Evolutionary conservation across 37 sponge, comb jelly and placozoan genomes (phyloP).

Genomic region (Spongilla lacustris): DNA sequence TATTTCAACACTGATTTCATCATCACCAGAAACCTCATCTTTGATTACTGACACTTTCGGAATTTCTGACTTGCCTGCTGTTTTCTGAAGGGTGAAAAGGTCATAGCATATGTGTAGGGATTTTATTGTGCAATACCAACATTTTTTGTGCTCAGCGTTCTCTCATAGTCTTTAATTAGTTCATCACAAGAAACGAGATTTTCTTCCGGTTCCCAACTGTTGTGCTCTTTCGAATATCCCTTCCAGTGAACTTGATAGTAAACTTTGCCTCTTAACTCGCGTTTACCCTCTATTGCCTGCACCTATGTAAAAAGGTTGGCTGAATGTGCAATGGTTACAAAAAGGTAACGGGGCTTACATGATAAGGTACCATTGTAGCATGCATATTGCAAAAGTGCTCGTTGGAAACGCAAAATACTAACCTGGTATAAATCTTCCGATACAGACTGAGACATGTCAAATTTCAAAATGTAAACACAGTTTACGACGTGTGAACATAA

Average conservation of each 20-base stretch:
- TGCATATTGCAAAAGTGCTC: not conserved
- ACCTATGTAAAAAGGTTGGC: constrained; percentile 20
- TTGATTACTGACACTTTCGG: not conserved
- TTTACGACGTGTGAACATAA: not conserved
- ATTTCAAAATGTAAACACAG: not conserved
- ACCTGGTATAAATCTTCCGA: not conserved
- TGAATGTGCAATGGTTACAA: not conserved
- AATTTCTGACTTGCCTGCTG: not conserved
- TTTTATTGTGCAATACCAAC: not conserved
- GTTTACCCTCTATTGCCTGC: constrained; percentile 34
- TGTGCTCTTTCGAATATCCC: constrained; percentile 31
- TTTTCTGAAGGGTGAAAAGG: not conserved
- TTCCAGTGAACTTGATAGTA: constrained; percentile 66
- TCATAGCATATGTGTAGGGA: not conserved
- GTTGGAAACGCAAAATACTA: not conserved
- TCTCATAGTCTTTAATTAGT: constrained; percentile 38
- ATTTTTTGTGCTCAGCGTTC: not conserved
- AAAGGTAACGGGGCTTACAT: too few relatives aligned
- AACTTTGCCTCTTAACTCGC: not conserved
- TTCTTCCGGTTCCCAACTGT: constrained; percentile 78
- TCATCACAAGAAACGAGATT: constrained; percentile 55
- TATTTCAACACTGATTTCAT: not conserved
- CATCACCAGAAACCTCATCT: not conserved
- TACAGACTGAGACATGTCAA: not conserved
- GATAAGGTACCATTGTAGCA: too few relatives aligned